Evolutionary conservation across 2,888 invertebrate species (phyloP).

Genomic region (Coleophora deauratella): DNA sequence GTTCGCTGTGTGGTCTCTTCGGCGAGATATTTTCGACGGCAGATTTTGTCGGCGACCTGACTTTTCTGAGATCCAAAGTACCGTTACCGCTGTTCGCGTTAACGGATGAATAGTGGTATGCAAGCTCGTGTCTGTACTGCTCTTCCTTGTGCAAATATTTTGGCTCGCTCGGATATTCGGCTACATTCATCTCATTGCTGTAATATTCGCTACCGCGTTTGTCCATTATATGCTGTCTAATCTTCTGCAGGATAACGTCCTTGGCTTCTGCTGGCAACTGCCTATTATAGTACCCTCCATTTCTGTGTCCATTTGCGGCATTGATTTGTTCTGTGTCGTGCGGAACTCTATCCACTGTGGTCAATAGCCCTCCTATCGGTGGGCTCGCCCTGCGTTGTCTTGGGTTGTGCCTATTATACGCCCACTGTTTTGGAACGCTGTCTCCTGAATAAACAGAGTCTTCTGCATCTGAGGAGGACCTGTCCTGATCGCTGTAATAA

Average conservation of each 20-base stretch:
- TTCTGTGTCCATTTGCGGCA: conserved; percentile 36
- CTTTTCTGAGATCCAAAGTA: conserved; percentile 61
- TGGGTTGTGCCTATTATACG: conserved; percentile 31
- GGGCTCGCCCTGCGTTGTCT: conserved; percentile 29
- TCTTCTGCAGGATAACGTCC: conserved; percentile 67
- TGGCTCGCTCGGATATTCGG: conserved; percentile 33
- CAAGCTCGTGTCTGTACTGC: conserved; percentile 39
- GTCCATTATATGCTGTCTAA: conserved; percentile 69
- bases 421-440: conserved; percentile 43
- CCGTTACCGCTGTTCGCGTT: conserved; percentile 35
- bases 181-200: conserved; percentile 29
- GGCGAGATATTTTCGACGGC: conserved; percentile 30
- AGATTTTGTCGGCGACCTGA: conserved; percentile 52
- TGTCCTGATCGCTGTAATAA: conserved; percentile 62
- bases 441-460: conserved; percentile 55
- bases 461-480: conserved; percentile 62
- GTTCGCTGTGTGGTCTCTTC: conserved; percentile 31
- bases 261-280: conserved; percentile 58
- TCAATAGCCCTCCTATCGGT: conserved; percentile 59
- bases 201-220: conserved; percentile 53
- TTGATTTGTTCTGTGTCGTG: conserved; percentile 38
- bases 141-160: conserved; percentile 53
- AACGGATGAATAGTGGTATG: conserved; percentile 38
- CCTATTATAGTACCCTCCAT: conserved; percentile 50
- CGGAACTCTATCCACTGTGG: conserved; percentile 60